Conservation (phyloP, 2,113 vertebrate genomes). For the Platycercus adscitus region DNA sequence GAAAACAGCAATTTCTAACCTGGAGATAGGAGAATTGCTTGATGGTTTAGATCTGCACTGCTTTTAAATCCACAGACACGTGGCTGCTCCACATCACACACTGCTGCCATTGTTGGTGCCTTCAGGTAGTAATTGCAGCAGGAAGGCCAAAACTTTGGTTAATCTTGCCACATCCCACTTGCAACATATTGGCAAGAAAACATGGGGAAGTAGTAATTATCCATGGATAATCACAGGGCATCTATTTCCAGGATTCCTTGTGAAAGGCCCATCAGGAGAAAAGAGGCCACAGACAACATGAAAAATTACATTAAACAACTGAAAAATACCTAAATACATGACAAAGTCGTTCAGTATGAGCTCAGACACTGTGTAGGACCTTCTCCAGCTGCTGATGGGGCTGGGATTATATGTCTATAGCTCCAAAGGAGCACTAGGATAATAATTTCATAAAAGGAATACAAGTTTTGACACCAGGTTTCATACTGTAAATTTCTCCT, state of each 20-base stretch:
- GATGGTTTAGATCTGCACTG: background rate
- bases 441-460: conserved; percentile 31
- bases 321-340: background rate
- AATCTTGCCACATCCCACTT: conserved; percentile 28
- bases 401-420: background rate
- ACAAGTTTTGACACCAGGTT: conserved; percentile 26
- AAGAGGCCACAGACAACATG: background rate
- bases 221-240: background rate
- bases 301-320: background rate
- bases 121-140: background rate
- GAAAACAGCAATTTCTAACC: background rate
- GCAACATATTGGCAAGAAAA: conserved; percentile 20
- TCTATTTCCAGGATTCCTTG: background rate
- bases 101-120: background rate
- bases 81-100: background rate
- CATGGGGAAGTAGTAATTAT: background rate
- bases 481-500: conserved; percentile 33
- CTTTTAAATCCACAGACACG: background rate
- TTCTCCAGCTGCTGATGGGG: background rate
- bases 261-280: background rate
- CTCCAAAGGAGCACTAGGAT: background rate
- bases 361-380: background rate
- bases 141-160: background rate
- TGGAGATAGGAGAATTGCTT: background rate
- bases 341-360: background rate